phyloP scores from a whole-genome alignment of 2,888 invertebrate genomes.

The Spodoptera picta region DNA sequence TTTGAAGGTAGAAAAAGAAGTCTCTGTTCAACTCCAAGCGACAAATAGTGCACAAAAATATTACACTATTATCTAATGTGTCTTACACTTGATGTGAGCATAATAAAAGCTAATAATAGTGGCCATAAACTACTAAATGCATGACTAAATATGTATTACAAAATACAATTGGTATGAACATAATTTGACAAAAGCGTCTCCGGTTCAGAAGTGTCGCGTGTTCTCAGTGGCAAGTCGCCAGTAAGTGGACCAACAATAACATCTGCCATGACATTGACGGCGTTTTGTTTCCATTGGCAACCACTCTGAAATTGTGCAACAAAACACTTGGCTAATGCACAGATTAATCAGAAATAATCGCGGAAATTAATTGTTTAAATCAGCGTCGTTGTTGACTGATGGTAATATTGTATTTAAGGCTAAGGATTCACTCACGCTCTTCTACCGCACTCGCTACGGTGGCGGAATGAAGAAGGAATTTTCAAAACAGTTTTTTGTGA shows the following conservation, averaged over 20 bases:
- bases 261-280: constrained; percentile 33
- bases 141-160: background rate
- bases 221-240: constrained; percentile 32
- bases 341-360: constrained; percentile 30
- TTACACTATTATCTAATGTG: no score
- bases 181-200: constrained; percentile 27
- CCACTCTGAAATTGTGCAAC: constrained; percentile 37
- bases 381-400: constrained; percentile 4
- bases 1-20: no score
- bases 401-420: constrained; percentile 2
- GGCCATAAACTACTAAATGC: background rate
- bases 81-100: no score
- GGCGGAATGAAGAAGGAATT: no score
- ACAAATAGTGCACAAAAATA: no score
- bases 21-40: no score
- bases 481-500: no score
- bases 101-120: no score
- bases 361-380: constrained; percentile 30
- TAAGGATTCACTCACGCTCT: no score
- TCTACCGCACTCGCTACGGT: no score
- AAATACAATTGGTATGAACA: constrained; percentile 18
- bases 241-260: background rate
- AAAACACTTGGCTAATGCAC: constrained; percentile 27
- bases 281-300: constrained; percentile 26
- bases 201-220: constrained; percentile 11